These are phyloP conservation scores for Sebastes iracundus DNA, from an alignment of 2,797 vertebrate species.

Conservation along the genomic window DNA sequence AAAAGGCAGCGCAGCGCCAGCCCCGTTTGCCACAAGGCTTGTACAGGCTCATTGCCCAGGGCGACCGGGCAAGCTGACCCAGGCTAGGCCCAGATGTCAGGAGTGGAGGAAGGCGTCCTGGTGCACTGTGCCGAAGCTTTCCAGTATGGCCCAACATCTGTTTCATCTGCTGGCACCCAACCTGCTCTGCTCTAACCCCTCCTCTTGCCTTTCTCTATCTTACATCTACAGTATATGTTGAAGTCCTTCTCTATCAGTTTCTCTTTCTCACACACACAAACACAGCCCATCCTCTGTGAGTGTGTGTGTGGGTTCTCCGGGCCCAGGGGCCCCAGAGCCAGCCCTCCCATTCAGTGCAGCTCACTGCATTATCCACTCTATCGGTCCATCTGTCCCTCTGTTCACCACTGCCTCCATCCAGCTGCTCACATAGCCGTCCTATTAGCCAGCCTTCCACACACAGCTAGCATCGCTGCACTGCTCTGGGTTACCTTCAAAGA, in stretches of 20 bases:
- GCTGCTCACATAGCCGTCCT: slow-evolving; percentile 85
- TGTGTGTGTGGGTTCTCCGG: slow-evolving; percentile 57
- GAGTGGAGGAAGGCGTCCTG: slow-evolving; percentile 89
- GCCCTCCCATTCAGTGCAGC: slow-evolving; percentile 76
- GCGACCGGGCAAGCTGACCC: slow-evolving; percentile 88
- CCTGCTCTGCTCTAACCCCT: slow-evolving; percentile 74
- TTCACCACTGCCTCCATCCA: slow-evolving; percentile 83
- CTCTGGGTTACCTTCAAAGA: slow-evolving; percentile 85
- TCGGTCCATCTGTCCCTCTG: slow-evolving; percentile 87
- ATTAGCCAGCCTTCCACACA: slow-evolving; percentile 79
- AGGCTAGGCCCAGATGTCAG: slow-evolving; percentile 96
- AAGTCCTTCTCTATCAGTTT: slow-evolving; percentile 44
- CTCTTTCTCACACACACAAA: slow-evolving; percentile 39
- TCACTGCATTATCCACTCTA: slow-evolving; percentile 82
- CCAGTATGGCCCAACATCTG: slow-evolving; percentile 98
- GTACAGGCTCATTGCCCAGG: slow-evolving; percentile 91
- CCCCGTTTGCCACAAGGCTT: slow-evolving; percentile 91
- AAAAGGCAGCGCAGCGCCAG: slow-evolving; percentile 89
- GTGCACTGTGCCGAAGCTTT: slow-evolving; percentile 91
- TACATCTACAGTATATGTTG: slow-evolving; percentile 39
- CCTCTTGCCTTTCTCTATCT: slow-evolving; percentile 37
- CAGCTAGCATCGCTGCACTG: slow-evolving; percentile 72
- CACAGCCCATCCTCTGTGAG: slow-evolving; percentile 37
- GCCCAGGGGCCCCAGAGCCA: slow-evolving; percentile 71
- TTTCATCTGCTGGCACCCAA: slow-evolving; percentile 93